Evolutionary conservation across 1,140 invertebrate genomes (phyloP).

Genomic region (Drosophila simulans): DNA sequence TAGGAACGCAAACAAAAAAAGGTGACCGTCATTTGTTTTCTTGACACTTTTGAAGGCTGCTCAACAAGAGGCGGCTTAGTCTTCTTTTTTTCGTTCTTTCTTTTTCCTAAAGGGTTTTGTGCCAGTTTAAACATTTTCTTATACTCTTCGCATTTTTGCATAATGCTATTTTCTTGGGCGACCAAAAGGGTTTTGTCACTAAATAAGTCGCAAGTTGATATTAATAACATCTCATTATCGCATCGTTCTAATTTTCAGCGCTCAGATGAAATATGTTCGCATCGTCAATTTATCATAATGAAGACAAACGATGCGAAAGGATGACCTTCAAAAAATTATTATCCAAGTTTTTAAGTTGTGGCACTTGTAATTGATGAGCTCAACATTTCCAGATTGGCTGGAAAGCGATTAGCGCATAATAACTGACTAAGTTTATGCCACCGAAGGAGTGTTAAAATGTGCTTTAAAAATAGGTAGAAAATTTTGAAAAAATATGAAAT

Average conservation of each 20-base stretch:
- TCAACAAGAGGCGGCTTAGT: slow-evolving; percentile 52
- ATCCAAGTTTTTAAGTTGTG: slow-evolving; percentile 27
- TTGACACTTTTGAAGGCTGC: slow-evolving; percentile 75
- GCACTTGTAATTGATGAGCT: slow-evolving; percentile 50
- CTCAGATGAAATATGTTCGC: slow-evolving; percentile 65
- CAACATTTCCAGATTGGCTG: neutral
- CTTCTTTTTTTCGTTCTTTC: slow-evolving; percentile 14
- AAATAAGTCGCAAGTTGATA: slow-evolving; percentile 80
- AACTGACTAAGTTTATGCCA: slow-evolving; percentile 2
- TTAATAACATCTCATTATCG: slow-evolving; percentile 81
- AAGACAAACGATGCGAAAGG: slow-evolving; percentile 43
- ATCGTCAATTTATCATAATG: slow-evolving; percentile 74
- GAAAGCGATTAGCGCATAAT: slow-evolving; percentile 11
- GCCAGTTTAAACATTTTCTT: slow-evolving; percentile 42
- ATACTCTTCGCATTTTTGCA: slow-evolving; percentile 51
- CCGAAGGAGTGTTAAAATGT: neutral
- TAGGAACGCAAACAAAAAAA: slow-evolving; percentile 41
- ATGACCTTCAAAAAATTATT: slow-evolving; percentile 37
- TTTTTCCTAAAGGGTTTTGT: slow-evolving; percentile 18
- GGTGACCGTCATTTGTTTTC: slow-evolving; percentile 80
- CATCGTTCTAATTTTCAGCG: slow-evolving; percentile 67
- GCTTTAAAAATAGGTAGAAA: neutral
- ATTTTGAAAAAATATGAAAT: neutral
- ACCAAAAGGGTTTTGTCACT: slow-evolving; percentile 58
- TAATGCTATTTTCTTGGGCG: slow-evolving; percentile 42